Conservation (phyloP, 2,888 invertebrate genomes). For the Ennomos quercinarius region DNA sequence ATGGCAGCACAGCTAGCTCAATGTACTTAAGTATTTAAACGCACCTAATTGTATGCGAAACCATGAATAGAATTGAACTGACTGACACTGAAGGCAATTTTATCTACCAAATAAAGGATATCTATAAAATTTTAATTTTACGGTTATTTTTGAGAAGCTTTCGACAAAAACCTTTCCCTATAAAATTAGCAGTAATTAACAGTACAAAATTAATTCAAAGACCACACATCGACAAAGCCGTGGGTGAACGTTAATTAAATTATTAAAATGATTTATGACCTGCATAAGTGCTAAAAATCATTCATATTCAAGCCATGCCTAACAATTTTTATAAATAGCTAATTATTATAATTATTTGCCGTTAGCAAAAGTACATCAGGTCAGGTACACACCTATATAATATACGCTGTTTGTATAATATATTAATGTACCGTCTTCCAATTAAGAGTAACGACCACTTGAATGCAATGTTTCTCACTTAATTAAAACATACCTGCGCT, state of each 20-base stretch:
- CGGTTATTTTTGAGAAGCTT: background rate
- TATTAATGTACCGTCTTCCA: constrained; percentile 42
- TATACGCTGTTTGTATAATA: background rate
- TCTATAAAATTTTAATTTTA: no score
- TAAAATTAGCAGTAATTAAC: constrained; percentile 1
- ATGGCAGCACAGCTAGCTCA: constrained; percentile 11
- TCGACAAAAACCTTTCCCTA: background rate
- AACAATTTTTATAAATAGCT: constrained; percentile 4
- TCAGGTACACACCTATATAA: no score
- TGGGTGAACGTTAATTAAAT: constrained; percentile 7
- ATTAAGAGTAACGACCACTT: constrained; percentile 63
- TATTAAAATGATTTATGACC: constrained; percentile 20
- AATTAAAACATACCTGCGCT: constrained; percentile 67
- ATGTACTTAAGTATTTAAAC: background rate
- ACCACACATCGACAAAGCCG: background rate
- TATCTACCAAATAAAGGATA: no score
- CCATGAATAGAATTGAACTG: no score
- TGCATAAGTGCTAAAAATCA: constrained; percentile 15
- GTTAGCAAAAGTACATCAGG: constrained; percentile 5
- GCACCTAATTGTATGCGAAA: background rate
- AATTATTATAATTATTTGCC: constrained; percentile 10
- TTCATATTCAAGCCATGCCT: constrained; percentile 4
- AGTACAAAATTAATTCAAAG: background rate
- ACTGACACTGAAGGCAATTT: no score
- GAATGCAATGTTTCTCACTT: constrained; percentile 69